phyloP scores from a whole-genome alignment of 1,140 invertebrate genomes.

The Mylabris phalerata region DNA sequence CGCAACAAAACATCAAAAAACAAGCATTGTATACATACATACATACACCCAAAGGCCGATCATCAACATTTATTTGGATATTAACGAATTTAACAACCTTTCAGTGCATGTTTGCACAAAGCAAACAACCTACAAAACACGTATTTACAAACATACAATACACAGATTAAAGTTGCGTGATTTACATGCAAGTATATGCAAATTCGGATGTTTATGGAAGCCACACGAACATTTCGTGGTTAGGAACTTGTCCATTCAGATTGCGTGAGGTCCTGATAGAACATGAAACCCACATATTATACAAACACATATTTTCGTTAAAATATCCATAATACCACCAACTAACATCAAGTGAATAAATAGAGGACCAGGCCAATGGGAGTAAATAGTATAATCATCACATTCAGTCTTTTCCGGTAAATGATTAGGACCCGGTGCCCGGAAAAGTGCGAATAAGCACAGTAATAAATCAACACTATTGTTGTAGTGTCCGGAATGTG shows the following conservation, averaged over 20 bases:
- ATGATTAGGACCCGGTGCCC: conserved; percentile 11
- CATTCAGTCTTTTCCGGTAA: conserved; percentile 5
- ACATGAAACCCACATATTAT: neutral
- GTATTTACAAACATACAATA: conserved; percentile 9
- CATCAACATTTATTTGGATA: neutral
- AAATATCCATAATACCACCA: too few species aligned
- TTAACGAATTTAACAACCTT: conserved; percentile 5
- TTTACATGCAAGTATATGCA: conserved; percentile 11
- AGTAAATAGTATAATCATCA: too few species aligned
- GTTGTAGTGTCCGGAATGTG: neutral
- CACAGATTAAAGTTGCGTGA: conserved; percentile 8
- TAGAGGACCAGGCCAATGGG: too few species aligned
- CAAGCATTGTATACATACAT: too few species aligned
- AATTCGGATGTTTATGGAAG: conserved; percentile 3
- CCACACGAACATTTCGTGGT: conserved; percentile 2
- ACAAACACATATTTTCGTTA: too few species aligned
- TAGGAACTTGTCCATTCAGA: neutral
- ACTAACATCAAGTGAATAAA: too few species aligned
- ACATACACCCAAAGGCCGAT: too few species aligned
- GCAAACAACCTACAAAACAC: conserved; percentile 1
- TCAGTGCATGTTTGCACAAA: neutral
- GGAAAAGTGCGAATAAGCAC: conserved; percentile 16
- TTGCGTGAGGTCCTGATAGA: conserved; percentile 11
- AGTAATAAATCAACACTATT: conserved; percentile 15
- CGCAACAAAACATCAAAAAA: too few species aligned